These are phyloP conservation scores for Protobothrops flavoviridis DNA, from an alignment of 2,113 vertebrate genomes.

Conservation along the genomic window DNA sequence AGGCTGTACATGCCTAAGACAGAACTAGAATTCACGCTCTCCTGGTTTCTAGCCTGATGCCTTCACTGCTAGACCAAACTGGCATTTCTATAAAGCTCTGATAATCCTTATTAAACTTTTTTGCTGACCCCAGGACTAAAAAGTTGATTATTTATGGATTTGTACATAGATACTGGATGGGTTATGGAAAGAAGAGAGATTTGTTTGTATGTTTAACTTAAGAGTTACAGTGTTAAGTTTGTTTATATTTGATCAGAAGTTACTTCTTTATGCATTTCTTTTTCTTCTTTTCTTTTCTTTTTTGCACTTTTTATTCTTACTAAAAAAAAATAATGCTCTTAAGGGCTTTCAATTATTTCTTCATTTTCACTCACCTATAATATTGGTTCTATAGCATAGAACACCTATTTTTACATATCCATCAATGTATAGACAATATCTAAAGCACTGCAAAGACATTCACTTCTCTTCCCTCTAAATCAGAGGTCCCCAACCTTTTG, in stretches of 20 bases:
- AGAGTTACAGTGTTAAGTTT: background rate
- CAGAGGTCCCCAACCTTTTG: too few species aligned
- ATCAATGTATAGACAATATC: constrained; percentile 75
- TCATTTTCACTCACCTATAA: constrained; percentile 55
- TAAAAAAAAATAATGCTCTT: constrained; percentile 53
- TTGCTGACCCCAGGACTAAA: background rate
- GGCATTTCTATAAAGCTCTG: background rate
- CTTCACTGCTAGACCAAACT: background rate
- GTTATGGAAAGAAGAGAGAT: background rate
- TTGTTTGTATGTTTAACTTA: background rate
- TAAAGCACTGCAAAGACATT: constrained; percentile 52
- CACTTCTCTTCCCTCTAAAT: constrained; percentile 1
- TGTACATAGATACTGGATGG: background rate
- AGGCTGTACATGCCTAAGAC: background rate
- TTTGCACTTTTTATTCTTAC: background rate
- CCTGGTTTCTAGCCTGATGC: background rate
- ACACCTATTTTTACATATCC: constrained; percentile 80
- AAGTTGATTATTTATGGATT: background rate
- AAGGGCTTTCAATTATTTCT: constrained; percentile 60
- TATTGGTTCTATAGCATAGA: constrained; percentile 49
- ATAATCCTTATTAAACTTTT: background rate
- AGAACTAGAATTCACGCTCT: background rate
- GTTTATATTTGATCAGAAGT: background rate
- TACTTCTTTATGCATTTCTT: background rate
- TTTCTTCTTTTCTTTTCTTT: background rate